Evolutionary conservation across 2,113 vertebrate species (phyloP), one percentile per base, ranked within the genome.

Genomic region (Lathamus discolor): DNA sequence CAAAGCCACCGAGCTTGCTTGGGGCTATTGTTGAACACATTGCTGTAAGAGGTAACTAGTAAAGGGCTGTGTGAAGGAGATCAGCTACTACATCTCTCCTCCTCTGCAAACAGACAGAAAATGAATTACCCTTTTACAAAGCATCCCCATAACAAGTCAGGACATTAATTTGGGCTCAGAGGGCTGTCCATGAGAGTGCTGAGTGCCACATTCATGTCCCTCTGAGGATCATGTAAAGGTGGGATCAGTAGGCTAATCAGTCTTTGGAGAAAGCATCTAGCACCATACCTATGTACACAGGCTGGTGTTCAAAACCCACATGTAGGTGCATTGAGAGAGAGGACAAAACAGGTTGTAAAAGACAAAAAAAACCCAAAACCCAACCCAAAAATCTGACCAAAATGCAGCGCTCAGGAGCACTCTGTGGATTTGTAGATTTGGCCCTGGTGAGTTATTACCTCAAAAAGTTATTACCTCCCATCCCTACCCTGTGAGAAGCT

Each of bases 301-400:
- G 61, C 48, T 68, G 27, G 16, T 69, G 49, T 5, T 59, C 49
- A 48, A 83, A 83, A 43, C 1, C 22, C 27, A 17, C 22, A 17
- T 6, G 24, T 10, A 68, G 28, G 15, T 82, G 3, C 29, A 73
- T 19, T 1, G 1, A 48, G 22, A 48, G 17, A 29, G 37, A 59
- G 24, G 17, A 39, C 23, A 39, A 68, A 82, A 27, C 18, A n/a
- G 49, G 11, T 48, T 78, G 61, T 23, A 77, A 83, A 84, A 57
- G 23, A 51, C 4, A 39, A 39, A 69, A 78, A 55, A 8, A 1
- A 0, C 6, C 16, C 20, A 11, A 51, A 17, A 8, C 17, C n/a
- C 39, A 86, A 68, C 10, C 19, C 43, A 33, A 79, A 77, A 63
- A n/a, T 52, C 29, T 57, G 20, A 10, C 10, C 6, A 24, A 86